These are phyloP conservation scores for Lithodes maja DNA, from an alignment of 2,888 invertebrate genomes.

Conservation along the genomic window DNA sequence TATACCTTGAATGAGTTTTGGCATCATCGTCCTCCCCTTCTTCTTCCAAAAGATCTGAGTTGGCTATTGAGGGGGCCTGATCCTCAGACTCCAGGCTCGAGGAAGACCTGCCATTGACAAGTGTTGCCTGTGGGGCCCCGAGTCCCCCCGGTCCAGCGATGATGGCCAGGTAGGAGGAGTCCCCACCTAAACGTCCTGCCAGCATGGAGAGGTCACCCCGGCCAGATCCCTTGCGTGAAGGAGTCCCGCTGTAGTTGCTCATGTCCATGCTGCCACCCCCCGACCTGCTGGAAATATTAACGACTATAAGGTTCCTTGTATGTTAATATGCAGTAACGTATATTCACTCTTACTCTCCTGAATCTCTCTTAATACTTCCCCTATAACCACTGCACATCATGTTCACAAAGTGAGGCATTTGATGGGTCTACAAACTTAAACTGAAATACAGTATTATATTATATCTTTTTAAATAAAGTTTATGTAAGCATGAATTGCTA, in stretches of 20 bases:
- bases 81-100: constrained; percentile 81
- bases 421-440: too few species aligned
- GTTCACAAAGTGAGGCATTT: too few species aligned
- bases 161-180: constrained; percentile 83
- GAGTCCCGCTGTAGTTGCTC: constrained; percentile 55
- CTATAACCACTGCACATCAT: not conserved
- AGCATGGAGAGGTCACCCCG: constrained; percentile 8
- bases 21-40: constrained; percentile 60
- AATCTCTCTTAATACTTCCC: not conserved
- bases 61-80: constrained; percentile 78
- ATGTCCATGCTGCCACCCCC: constrained; percentile 51
- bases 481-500: too few species aligned
- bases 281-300: constrained; percentile 30
- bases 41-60: constrained; percentile 63
- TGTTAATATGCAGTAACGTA: too few species aligned
- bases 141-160: constrained; percentile 84
- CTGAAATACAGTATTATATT: too few species aligned
- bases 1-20: constrained; percentile 68
- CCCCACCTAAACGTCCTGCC: constrained; percentile 77
- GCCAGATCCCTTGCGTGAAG: constrained; percentile 53
- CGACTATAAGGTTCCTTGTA: too few species aligned
- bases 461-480: too few species aligned
- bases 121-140: constrained; percentile 79
- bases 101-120: constrained; percentile 79
- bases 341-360: too few species aligned